Percentiles rank a stretch among this genome's conserved stretches.
Conservation (phyloP, 1,140 invertebrate species). For the Drosophila ficusphila region DNA sequence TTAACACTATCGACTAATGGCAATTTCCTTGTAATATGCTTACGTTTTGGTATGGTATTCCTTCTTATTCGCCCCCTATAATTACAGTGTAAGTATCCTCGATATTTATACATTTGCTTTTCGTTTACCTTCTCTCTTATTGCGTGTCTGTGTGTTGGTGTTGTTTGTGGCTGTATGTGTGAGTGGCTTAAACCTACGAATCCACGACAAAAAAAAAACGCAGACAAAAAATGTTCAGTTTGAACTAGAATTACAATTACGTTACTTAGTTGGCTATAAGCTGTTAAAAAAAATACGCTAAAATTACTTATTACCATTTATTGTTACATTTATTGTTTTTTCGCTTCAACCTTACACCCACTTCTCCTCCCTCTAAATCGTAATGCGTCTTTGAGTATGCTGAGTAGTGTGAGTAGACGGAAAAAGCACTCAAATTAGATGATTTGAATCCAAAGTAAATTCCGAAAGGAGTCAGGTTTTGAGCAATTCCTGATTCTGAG, state of each 20-base stretch:
- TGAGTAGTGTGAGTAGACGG: conserved; percentile 30
- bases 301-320: conserved; percentile 72
- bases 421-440: conserved; percentile 7
- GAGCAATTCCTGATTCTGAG: conserved; percentile 43
- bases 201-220: conserved; percentile 45
- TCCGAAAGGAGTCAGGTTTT: conserved; percentile 22
- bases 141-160: conserved; percentile 22
- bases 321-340: conserved; percentile 75
- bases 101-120: conserved; percentile 49
- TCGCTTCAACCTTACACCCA: conserved; percentile 20
- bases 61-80: conserved; percentile 24
- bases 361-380: conserved; percentile 7
- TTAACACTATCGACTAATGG: conserved; percentile 78
- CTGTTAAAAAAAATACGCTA: conserved; percentile 74
- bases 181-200: conserved; percentile 27
- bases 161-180: conserved; percentile 13
- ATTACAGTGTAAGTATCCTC: conserved; percentile 44
- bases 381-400: conserved; percentile 74
- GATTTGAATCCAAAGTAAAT: neutral
- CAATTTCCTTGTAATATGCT: conserved; percentile 72
- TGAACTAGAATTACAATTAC: conserved; percentile 58
- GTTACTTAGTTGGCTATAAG: conserved; percentile 70
- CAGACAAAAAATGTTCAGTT: conserved; percentile 42
- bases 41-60: conserved; percentile 49
- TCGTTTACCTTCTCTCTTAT: conserved; percentile 35